Base-by-base conservation (phyloP, 2,113 vertebrate genomes). In the Morone saxatilis region DNA sequence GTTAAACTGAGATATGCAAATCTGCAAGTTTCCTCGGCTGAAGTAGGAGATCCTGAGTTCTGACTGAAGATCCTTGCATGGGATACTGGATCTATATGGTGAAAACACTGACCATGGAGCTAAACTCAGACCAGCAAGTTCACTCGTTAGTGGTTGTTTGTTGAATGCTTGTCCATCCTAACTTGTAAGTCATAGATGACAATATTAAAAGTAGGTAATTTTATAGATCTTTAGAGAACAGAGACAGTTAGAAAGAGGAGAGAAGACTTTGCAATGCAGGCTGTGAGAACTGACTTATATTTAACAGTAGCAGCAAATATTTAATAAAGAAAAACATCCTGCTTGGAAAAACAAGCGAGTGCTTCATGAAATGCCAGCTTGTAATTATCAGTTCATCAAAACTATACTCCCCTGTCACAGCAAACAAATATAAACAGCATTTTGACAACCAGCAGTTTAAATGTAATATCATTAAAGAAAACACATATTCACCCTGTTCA, bases 1-100 rank as follows among this genome's bases (percentile, higher is more conserved):
- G 43, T 62, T 75, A 68, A 54, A 78, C 61, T 56, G 22, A 81
- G 41, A 62, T 3, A 62, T 48, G 69, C 50, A 45, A 69, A 69
- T 59, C 36, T 83, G 56, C 65, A 7, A 22, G 25, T 20, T 25
- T 25, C 19, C 25, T 54, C 0, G 45, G 22, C 12, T 41, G 31
- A 75, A 57, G 22, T 11, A 59, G 62, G 70, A 65, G 60, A 74
- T 51, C 40, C 48, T 48, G n/a, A 22, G 45, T 31, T 31, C 31
- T 31, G 31, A 31, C 5, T 22, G 43, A 8, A 0, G 14, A 67
- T 48, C 0, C n/a, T 51, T 12, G 11, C 14, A 59, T 5, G 38
- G 25, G 7, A 8, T 20, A 16, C 31, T 31, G 31, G 31, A 31
- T 31, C 31, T 31, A 4, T 31, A 31, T 31, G 31, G 31, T 31